Evolutionary conservation across 1,140 invertebrate genomes (phyloP).

Genomic region (Pomacea maculata): DNA sequence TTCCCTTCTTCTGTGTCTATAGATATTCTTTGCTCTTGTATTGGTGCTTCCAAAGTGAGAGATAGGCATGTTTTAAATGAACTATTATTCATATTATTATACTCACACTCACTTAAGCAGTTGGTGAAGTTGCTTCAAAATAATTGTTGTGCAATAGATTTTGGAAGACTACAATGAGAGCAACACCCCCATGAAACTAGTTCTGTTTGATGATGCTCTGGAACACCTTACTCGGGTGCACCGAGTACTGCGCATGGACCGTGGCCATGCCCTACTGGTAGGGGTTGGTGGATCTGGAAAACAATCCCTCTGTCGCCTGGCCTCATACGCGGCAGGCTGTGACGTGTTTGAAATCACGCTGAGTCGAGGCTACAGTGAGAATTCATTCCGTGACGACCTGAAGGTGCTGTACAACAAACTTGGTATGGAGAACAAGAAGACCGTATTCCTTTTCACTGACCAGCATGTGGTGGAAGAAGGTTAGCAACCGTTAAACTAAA

Average conservation of each 20-base stretch:
- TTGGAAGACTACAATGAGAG: constrained; percentile 85
- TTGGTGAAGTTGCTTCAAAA: neutral
- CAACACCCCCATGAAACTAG: constrained; percentile 74
- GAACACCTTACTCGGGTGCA: constrained; percentile 88
- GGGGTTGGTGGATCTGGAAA: constrained; percentile 84
- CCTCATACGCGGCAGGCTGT: constrained; percentile 70
- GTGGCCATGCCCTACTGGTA: constrained; percentile 84
- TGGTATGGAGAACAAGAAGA: constrained; percentile 80
- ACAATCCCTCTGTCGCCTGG: constrained; percentile 68
- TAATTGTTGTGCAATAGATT: constrained; percentile 70
- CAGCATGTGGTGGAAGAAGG: constrained; percentile 76
- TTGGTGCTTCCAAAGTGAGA: no score
- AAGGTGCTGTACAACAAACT: constrained; percentile 80
- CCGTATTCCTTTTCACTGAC: constrained; percentile 85
- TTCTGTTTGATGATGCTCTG: constrained; percentile 89
- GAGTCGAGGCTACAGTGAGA: constrained; percentile 82
- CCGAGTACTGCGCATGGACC: constrained; percentile 81
- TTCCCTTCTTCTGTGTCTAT: no score
- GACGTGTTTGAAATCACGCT: constrained; percentile 85
- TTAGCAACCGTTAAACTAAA: neutral
- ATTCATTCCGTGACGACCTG: constrained; percentile 84
- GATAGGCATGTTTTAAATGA: no score
- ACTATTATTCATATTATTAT: no score
- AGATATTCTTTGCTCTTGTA: no score
- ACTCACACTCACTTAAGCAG: neutral